phyloP scores from a whole-genome alignment of 2,113 vertebrate genomes.

The Sapayoa aenigma region DNA sequence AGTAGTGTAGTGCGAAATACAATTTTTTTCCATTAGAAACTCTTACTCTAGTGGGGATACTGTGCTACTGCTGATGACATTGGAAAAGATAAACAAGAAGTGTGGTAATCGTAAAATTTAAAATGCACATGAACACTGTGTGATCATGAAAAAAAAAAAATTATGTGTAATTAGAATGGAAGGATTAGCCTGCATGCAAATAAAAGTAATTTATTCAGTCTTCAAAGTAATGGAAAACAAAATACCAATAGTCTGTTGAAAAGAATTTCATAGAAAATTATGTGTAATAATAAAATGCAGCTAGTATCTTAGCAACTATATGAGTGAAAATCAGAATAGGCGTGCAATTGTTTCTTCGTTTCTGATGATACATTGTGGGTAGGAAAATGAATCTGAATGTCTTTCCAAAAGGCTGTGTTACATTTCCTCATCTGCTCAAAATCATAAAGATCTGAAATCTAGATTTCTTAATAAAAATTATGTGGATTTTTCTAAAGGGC shows the following conservation, averaged over 20 bases:
- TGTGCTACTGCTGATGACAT: too few relatives aligned
- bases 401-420: background rate
- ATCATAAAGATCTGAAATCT: background rate
- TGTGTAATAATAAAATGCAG: background rate
- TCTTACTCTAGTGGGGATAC: too few relatives aligned
- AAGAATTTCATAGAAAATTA: background rate
- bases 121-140: background rate
- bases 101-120: background rate
- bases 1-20: background rate
- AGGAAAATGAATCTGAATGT: background rate
- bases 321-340: background rate
- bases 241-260: background rate
- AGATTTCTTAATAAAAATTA: background rate
- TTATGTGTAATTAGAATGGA: background rate
- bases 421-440: background rate
- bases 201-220: background rate
- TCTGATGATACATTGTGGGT: background rate
- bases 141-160: background rate
- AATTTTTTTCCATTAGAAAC: background rate
- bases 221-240: background rate
- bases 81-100: background rate
- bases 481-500: background rate
- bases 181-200: background rate
- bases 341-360: background rate
- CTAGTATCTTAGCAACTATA: background rate